Evolutionary conservation across 2,888 invertebrate species (phyloP), one percentile per base, ranked within the genome.

Genomic region (Spialia ferax): DNA sequence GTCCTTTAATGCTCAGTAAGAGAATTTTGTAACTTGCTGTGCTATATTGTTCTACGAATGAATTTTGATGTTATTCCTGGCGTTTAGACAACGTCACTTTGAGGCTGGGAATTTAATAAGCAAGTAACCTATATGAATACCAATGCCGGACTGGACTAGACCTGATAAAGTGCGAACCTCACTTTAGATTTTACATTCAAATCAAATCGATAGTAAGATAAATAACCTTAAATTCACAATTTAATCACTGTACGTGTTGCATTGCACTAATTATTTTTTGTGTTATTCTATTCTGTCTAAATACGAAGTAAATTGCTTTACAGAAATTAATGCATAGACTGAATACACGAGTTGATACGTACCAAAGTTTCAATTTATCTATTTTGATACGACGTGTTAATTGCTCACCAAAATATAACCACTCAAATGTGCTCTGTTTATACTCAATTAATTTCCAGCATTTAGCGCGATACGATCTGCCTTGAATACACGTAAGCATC

Each of bases 1-100:
- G n/a, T n/a, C n/a, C n/a, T n/a, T n/a, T n/a, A n/a, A n/a, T n/a
- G n/a, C n/a, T n/a, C n/a, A n/a, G 42, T 48, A 45, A 60, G 52
- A 54, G 35, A 63, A 63, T 63, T 63, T 63, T 38, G n/a, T 38
- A 63, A 63, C 54, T 22, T 63, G 23, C 38, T 54, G 15, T 54
- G 22, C 3, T 13, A 52, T 11, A 32, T n/a, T 8, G 29, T 52
- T 52, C 45, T 32, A 13, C 11, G 26, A 32, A n/a, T 52, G 62
- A 52, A 62, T 62, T 62, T 62, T 50, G 52, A 62, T 52, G 32
- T 62, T 20, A 48, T 59, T 38, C 29, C 29, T 57, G 32, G 18
- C 48, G 26, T 60, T 60, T 48, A 45, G 29, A 18, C 15, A 15
- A 60, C 26, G 18, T 45, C 8, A 18, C 59, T 23, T n/a, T 18